Conservation (phyloP, 2,888 invertebrate genomes). For the Orthosia gracilis region DNA sequence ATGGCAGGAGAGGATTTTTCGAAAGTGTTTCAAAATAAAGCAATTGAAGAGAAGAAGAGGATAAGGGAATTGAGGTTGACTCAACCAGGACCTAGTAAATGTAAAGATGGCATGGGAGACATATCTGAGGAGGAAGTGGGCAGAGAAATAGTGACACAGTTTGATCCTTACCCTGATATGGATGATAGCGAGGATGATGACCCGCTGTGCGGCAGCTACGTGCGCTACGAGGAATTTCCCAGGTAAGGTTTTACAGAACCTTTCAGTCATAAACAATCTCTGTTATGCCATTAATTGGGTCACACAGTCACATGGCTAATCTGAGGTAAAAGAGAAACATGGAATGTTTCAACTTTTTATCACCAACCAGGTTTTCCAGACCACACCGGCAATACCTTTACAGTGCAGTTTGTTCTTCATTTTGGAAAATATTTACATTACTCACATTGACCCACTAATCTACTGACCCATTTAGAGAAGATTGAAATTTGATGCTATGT, state of each 20-base stretch:
- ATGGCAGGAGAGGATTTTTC: conserved; percentile 97
- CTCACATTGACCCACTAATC: conserved; percentile 30
- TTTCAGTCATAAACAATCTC: conserved; percentile 6
- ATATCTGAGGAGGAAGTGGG: conserved; percentile 84
- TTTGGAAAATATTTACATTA: conserved; percentile 5
- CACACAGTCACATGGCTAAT: conserved; percentile 15
- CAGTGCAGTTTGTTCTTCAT: background rate
- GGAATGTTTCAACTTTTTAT: background rate
- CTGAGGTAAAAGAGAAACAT: conserved; percentile 11
- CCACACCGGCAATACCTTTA: background rate
- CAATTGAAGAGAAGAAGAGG: conserved; percentile 84
- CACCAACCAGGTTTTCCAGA: background rate
- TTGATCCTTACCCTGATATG: conserved; percentile 94
- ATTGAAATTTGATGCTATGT: conserved; percentile 16
- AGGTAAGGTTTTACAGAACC: conserved; percentile 71
- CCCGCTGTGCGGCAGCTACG: conserved; percentile 92
- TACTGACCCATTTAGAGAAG: conserved; percentile 47
- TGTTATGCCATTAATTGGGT: conserved; percentile 11
- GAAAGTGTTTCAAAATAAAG: conserved; percentile 87
- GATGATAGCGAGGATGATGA: conserved; percentile 96
- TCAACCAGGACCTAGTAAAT: conserved; percentile 82
- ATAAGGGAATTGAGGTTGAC: conserved; percentile 78
- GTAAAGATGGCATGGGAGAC: conserved; percentile 80
- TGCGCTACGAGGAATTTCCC: conserved; percentile 93
- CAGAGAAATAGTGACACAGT: conserved; percentile 87